A percentile compares a stretch with the other conserved stretches of the same genome.
Evolutionary conservation across 1,140 invertebrate species (phyloP).

Genomic region (Zaprionus kolodkinae): DNA sequence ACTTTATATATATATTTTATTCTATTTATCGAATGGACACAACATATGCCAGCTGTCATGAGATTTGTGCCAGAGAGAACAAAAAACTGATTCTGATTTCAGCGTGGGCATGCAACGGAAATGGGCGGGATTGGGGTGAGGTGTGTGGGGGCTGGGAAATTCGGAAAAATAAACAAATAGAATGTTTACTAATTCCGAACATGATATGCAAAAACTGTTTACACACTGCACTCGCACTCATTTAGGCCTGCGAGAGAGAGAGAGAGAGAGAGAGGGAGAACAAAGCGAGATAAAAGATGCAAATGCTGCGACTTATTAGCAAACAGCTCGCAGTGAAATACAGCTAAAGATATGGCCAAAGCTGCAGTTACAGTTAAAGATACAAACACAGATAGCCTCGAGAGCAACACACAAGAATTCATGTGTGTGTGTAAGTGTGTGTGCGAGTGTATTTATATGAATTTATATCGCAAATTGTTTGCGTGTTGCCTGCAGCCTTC

Average conservation of each 20-base stretch:
- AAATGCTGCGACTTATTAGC: conserved; percentile 57
- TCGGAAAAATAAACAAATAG: conserved; percentile 59
- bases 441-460: conserved; percentile 64
- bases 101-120: conserved; percentile 54
- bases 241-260: too few relatives aligned
- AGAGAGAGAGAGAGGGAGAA: background rate
- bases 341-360: conserved; percentile 1
- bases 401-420: conserved; percentile 6
- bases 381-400: conserved; percentile 9
- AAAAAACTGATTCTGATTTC: conserved; percentile 13
- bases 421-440: conserved; percentile 21
- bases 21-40: conserved; percentile 51
- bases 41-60: conserved; percentile 72
- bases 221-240: conserved; percentile 59
- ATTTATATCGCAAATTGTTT: conserved; percentile 74
- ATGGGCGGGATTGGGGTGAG: conserved; percentile 47
- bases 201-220: conserved; percentile 64
- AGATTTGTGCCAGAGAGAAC: conserved; percentile 57
- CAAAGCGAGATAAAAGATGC: conserved; percentile 53
- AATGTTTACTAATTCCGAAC: conserved; percentile 73
- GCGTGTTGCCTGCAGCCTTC: conserved; percentile 62
- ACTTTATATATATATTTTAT: conserved; percentile 18
- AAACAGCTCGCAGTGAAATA: conserved; percentile 31
- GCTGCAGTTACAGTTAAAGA: conserved; percentile 19
- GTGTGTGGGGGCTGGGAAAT: conserved; percentile 34